Evolutionary conservation across 92 coral and sea anemone species (phyloP), one percentile per base, ranked within the genome.

Genomic region (Zoanthus sociatus): DNA sequence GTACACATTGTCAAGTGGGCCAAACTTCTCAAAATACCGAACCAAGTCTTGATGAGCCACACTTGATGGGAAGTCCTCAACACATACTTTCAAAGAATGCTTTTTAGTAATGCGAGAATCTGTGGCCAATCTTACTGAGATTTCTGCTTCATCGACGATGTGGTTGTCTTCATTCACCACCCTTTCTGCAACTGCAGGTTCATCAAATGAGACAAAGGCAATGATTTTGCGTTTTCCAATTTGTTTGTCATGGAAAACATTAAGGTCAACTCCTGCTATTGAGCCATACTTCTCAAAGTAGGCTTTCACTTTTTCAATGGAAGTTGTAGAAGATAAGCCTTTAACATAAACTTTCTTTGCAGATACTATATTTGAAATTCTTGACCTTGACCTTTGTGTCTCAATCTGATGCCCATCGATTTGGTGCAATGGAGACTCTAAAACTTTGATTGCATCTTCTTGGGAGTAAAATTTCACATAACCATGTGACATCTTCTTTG

Each of bases 211-310:
- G 37, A 92, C 87, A 47, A 92, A 83, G 33, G 90, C 85, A 67
- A 81, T 66, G 7, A 81, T 44, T 20, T 81, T 18, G 0, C 85
- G 85, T 15, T 81, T 26, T 15, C 58, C 46, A 44, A 60, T 81
- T 20, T 66, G 73, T 42, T 81, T 67, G 45, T 81, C 75, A 67
- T 81, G 85, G 75, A 64, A 81, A 20, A 92, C 87, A 37, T 86
- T 86, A 60, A 92, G 61, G 75, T 92, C 92, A 86, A 92, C 82
- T 0, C 84, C 92, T 48, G 84, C 86, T 21, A 92, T 82, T 1
- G 42, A 72, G 16, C 94, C 94, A 89, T 64, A 88, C 21, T 81
- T 61, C 72, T 85, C 90, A 89, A 92, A 92, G 75, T 88, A 87
- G 50, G 83, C 88, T 47, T 76, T 86, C 45, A 92, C 76, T 71